Percentiles rank a stretch among this genome's conserved stretches.
Conservation (phyloP, 2,888 invertebrate genomes). For the Myathropa florea region DNA sequence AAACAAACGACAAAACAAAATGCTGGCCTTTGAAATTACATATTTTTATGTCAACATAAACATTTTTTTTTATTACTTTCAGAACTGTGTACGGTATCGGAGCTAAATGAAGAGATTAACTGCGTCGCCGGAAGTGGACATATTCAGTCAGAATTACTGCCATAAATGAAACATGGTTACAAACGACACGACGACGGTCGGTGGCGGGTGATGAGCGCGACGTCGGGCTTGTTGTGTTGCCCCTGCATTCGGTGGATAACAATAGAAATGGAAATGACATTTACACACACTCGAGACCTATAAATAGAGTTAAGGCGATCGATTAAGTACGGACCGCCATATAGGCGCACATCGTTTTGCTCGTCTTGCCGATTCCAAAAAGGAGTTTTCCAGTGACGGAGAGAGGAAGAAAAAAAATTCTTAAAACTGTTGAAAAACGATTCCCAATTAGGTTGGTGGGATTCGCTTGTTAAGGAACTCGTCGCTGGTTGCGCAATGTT, state of each 20-base stretch:
- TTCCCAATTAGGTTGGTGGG: not conserved
- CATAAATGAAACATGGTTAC: conserved; percentile 37
- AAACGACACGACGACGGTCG: conserved; percentile 2
- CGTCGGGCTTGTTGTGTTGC: not conserved
- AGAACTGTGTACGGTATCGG: not conserved
- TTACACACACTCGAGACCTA: not conserved
- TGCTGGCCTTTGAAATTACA: conserved; percentile 12
- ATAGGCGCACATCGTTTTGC: not conserved
- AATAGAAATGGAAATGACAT: conserved; percentile 23
- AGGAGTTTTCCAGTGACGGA: conserved; percentile 6
- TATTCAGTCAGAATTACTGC: conserved; percentile 14
- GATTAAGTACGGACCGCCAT: not conserved
- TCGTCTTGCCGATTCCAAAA: conserved; percentile 1
- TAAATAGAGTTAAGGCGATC: conserved; percentile 22
- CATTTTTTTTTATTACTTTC: conserved; percentile 13
- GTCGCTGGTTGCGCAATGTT: not conserved
- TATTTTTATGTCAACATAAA: conserved; percentile 31
- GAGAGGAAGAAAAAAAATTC: not conserved
- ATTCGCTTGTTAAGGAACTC: not conserved
- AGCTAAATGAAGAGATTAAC: conserved; percentile 29
- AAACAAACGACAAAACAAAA: not conserved
- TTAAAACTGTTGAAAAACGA: not conserved
- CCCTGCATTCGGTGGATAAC: not conserved
- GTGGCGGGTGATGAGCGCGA: not conserved
- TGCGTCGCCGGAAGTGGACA: conserved; percentile 31